These are phyloP conservation scores for Tipula lateralis DNA, from an alignment of 2,888 invertebrate genomes.

Conservation along the genomic window DNA sequence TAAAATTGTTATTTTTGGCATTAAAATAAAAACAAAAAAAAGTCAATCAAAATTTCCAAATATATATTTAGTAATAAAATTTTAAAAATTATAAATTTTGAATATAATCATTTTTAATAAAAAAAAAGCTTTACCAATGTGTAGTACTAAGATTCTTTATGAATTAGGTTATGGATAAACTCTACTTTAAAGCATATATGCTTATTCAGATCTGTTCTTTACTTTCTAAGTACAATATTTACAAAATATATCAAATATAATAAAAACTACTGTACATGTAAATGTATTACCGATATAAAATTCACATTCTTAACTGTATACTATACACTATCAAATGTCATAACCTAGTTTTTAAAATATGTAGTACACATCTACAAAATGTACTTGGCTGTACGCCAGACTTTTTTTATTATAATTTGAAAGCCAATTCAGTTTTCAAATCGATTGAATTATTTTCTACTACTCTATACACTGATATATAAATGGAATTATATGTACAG, in stretches of 20 bases:
- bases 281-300: too few species aligned
- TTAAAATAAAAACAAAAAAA: conserved; percentile 11
- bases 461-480: too few species aligned
- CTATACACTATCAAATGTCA: not conserved
- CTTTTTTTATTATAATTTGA: too few species aligned
- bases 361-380: not conserved
- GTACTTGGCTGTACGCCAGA: not conserved
- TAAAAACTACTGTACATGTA: not conserved
- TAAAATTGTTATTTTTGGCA: not conserved
- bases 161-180: not conserved
- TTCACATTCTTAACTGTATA: not conserved
- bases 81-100: not conserved
- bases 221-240: too few species aligned
- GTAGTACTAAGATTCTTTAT: not conserved
- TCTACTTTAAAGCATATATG: not conserved
- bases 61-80: not conserved
- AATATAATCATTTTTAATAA: not conserved
- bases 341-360: too few species aligned
- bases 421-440: too few species aligned
- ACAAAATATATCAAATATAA: not conserved
- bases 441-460: too few species aligned
- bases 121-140: not conserved
- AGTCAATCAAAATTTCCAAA: not conserved
- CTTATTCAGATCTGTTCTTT: not conserved
- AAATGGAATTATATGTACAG: too few species aligned